Base-by-base conservation (phyloP, 1,140 invertebrate genomes). In the Drosophila kikkawai region DNA sequence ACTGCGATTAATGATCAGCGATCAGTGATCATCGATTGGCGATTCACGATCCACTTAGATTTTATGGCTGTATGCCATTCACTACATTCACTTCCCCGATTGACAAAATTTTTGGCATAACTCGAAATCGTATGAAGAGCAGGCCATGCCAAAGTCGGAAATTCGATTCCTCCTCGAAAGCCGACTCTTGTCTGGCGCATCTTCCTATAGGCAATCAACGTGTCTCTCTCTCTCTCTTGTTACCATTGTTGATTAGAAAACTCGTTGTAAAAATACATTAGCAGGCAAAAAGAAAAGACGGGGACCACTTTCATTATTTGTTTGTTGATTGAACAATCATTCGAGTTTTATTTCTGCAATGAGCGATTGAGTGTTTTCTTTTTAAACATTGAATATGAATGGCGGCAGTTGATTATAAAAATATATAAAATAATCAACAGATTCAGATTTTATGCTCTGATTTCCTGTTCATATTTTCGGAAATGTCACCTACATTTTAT, bases 241-340 rank as follows among this genome's bases (percentile, higher is more conserved):
- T 48, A 29, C 22, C 63, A n/a, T 70, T 77, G 17, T 44, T 78
- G 58, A 55, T 80, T 75, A 67, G 55, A 85, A 84, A 84, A 80
- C 81, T 65, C 19, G 82, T 65, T 79, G 51, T 19, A 34, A 55
- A 22, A 44, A 61, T 45, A 45, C 29, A 36, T 47, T 15, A 29
- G 36, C 42, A 44, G 39, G 22, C 12, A 53, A 61, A 69, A 45
- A 5, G 26, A 26, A 37, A 34, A 22, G 22, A 22, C 22, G 47
- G n/a, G 48, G 26, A 66, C 70, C 44, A 80, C 81, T 84, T 84
- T 84, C 82, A 84, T 84, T 84, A 84, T 78, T 84, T 58, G 70
- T 45, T 50, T 32, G 29, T 12, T 64, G 59, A 79, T 83, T 84
- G 81, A 80, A 80, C 81, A 77, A 83, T 77, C 65, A 58, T 60